Evolutionary conservation across 2,888 invertebrate genomes (phyloP), one percentile per base, ranked within the genome.

Genomic region (Brachyptera putata): DNA sequence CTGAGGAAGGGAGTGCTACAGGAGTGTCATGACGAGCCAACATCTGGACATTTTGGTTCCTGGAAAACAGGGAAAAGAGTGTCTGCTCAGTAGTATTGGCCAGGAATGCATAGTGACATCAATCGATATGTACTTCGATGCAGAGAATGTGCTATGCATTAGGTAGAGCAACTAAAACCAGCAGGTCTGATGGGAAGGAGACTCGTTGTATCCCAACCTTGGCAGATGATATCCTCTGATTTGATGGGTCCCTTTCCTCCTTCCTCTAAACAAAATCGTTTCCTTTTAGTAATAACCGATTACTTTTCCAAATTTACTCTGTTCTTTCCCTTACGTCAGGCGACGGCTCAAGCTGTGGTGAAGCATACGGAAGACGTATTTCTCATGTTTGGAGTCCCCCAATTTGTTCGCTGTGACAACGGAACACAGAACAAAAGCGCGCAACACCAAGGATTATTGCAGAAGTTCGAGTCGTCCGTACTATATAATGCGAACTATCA

Each of bases 1-100:
- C 21, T 21, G 21, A 48, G 63, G 1, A 14, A 39, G 7, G 25
- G 56, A 3, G 26, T 64, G 5, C 56, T 69, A 1, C 13, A 18
- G 3, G 34, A 65, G 18, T 60, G 49, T 56, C 70, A 70, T 48
- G 67, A 70, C 60, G 57, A 57, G 4, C 64, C 68, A 7, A 63
- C 66, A 4, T 53, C 65, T 0, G 70, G 68, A 18, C 70, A 70
- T 39, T 57, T 64, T 0, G 70, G 70, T 0, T 58, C 66, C 5
- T 63, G 56, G 18, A 69, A 68, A 58, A 69, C 69, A 0, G 65
- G 59, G 18, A n/a, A 53, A 1, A 14, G 65, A 43, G 37, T 67
- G 1, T 30, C 55, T 1, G 36, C 46, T 18, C 2, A 49, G 9
- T 69, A 68, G 46, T 69, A 66, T 57, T 71, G 70, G 70, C 43